A percentile compares a stretch with the other conserved stretches of the same genome.
phyloP scores from a whole-genome alignment of 1,140 invertebrate species.

The Mycetomoellerius zeteki region DNA sequence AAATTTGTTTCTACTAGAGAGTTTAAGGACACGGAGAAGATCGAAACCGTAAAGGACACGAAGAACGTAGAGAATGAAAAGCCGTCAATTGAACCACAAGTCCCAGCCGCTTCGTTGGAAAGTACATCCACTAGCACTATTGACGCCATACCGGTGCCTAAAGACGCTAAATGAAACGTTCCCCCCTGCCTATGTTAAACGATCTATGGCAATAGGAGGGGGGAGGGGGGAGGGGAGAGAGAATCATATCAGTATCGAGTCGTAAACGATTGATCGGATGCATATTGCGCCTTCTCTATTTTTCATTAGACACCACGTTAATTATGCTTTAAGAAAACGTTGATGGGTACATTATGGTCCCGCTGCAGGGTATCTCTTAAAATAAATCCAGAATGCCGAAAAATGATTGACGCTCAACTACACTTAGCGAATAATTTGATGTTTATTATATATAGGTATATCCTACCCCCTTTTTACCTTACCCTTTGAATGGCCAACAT shows the following conservation, averaged over 20 bases:
- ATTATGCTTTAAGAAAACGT: slow-evolving; percentile 69
- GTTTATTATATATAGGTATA: slow-evolving; percentile 64
- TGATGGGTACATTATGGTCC: slow-evolving; percentile 66
- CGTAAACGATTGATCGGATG: slow-evolving; percentile 77
- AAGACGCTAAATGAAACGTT: slow-evolving; percentile 71
- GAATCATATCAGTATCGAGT: slow-evolving; percentile 84
- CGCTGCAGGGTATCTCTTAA: slow-evolving; percentile 70
- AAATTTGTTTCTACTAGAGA: slow-evolving; percentile 3
- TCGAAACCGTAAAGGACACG: background rate
- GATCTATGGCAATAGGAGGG: slow-evolving; percentile 72
- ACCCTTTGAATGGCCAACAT: slow-evolving; percentile 65
- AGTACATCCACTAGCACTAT: background rate
- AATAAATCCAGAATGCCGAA: slow-evolving; percentile 67
- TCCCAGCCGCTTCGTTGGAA: background rate
- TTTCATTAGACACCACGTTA: slow-evolving; percentile 73
- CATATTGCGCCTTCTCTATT: slow-evolving; percentile 77
- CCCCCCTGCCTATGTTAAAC: slow-evolving; percentile 48
- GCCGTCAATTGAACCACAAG: background rate
- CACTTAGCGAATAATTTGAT: slow-evolving; percentile 73
- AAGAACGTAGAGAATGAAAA: background rate
- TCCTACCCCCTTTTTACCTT: background rate
- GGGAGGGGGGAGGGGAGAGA: slow-evolving; percentile 34
- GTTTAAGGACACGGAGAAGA: background rate
- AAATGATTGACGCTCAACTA: slow-evolving; percentile 77
- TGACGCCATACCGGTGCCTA: slow-evolving; percentile 13